A percentile compares a stretch with the other conserved stretches of the same genome.
phyloP scores from a whole-genome alignment of 2,113 vertebrate species.

The Brachypteracias leptosomus region DNA sequence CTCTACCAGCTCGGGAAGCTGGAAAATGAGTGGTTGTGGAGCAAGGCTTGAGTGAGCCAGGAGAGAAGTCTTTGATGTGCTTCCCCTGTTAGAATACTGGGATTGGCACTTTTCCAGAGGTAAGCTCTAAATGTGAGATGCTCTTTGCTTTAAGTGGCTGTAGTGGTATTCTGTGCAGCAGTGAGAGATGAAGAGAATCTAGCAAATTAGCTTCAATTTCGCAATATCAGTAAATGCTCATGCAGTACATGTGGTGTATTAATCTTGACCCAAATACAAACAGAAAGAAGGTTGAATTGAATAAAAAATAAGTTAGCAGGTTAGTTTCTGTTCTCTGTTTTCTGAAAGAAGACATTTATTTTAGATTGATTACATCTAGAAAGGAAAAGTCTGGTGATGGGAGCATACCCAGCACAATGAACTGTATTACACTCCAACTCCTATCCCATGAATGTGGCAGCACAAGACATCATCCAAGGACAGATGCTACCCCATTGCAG shows the following conservation, averaged over 20 bases:
- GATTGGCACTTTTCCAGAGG: neutral
- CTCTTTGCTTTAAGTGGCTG: neutral
- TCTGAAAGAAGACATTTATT: neutral
- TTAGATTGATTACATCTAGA: neutral
- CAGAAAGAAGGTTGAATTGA: neutral
- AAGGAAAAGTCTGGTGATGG: neutral
- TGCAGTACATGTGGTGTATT: neutral
- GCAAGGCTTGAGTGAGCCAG: neutral
- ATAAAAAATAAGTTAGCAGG: slow-evolving; percentile 15
- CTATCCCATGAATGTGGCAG: neutral
- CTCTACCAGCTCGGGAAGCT: neutral
- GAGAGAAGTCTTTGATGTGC: neutral
- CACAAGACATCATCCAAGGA: neutral
- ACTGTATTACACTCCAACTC: neutral
- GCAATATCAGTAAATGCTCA: neutral
- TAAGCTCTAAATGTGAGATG: neutral
- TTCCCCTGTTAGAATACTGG: neutral
- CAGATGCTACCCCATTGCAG: neutral
- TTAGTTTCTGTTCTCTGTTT: neutral
- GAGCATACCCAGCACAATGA: neutral
- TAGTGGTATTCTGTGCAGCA: neutral
- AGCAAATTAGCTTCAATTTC: neutral
- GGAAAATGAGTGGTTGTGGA: neutral
- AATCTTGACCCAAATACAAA: slow-evolving; percentile 4
- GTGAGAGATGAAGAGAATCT: neutral